Conservation (phyloP, 2,113 vertebrate species). For the Oncorhynchus nerka region DNA sequence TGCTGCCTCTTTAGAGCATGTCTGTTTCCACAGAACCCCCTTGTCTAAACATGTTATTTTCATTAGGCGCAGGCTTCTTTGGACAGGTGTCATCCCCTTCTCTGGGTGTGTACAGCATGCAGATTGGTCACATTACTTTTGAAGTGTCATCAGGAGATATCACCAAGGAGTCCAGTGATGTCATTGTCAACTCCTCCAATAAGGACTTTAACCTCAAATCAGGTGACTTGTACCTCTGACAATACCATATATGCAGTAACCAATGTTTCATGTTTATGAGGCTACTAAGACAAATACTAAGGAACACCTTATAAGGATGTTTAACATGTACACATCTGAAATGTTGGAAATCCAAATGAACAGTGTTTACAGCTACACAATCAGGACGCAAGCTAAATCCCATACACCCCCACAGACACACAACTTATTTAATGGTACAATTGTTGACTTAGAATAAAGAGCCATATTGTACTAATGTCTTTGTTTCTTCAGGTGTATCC, state of each 20-base stretch:
- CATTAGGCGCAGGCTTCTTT: constrained; percentile 30
- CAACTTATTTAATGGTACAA: not conserved
- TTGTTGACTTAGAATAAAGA: not conserved
- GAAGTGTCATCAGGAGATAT: constrained; percentile 84
- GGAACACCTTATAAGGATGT: not conserved
- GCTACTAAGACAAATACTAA: too few species aligned
- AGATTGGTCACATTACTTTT: constrained; percentile 74
- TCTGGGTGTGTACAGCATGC: constrained; percentile 71
- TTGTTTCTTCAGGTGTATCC: constrained; percentile 78
- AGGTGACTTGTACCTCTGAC: constrained; percentile 69
- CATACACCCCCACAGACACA: not conserved
- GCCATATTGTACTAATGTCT: not conserved
- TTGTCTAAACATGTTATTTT: not conserved
- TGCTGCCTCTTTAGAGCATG: not conserved
- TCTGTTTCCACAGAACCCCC: too few species aligned
- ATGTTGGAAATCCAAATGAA: not conserved
- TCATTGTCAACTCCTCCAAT: constrained; percentile 85
- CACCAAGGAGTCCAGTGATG: constrained; percentile 80
- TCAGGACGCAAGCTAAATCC: too few species aligned
- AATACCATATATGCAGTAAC: not conserved
- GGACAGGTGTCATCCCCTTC: constrained; percentile 44
- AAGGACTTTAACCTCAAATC: constrained; percentile 63
- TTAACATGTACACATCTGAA: not conserved
- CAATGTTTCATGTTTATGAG: too few species aligned
- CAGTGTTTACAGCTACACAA: too few species aligned